Evolutionary conservation across 2,113 vertebrate genomes (phyloP), one percentile per base, ranked within the genome.

Genomic region (Tenrec ecaudatus): DNA sequence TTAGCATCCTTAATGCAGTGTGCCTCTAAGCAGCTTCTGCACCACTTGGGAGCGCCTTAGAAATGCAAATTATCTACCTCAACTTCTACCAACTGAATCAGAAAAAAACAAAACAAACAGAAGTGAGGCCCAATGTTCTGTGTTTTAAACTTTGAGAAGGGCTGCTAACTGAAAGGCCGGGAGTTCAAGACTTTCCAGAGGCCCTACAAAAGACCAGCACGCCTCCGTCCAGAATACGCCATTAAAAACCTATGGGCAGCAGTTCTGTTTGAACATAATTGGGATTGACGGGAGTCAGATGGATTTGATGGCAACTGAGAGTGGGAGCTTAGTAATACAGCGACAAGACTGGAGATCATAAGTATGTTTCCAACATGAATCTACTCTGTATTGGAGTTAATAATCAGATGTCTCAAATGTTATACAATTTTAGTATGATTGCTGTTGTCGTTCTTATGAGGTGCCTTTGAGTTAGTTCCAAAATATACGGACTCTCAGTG

Each of bases 81-180:
- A 16, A 15, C 2, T 5, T 33, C 8, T 86, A 92, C 1, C 19
- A 60, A 82, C 6, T 76, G 47, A 69, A 66, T 58, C 19, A 7
- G 40, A 7, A 90, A 62, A 31, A 96, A 91, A n/a, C n/a, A n/a
- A n/a, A n/a, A n/a, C n/a, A 91, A 77, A 16, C 73, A 36, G 38
- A 6, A 6, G 14, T 29, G 83, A 77, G 40, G 25, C 4, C 22
- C 2, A 5, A 25, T 29, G 15, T 43, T 77, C 38, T 77, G 75
- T 77, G 75, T 15, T 77, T 77, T 77, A 77, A 43, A 86, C 31
- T 64, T 71, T 79, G 8, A 58, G 10, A 94, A 69, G 27, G 2
- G 90, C 16, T 27, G 66, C 29, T 68, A 68, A 68, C 14, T 31
- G 12, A 53, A 68, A 31, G 1, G 29, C 20, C 19, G 69, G 16